Evolutionary conservation across 1,140 invertebrate genomes (phyloP).

Genomic region (Macrocentrus cingulum): DNA sequence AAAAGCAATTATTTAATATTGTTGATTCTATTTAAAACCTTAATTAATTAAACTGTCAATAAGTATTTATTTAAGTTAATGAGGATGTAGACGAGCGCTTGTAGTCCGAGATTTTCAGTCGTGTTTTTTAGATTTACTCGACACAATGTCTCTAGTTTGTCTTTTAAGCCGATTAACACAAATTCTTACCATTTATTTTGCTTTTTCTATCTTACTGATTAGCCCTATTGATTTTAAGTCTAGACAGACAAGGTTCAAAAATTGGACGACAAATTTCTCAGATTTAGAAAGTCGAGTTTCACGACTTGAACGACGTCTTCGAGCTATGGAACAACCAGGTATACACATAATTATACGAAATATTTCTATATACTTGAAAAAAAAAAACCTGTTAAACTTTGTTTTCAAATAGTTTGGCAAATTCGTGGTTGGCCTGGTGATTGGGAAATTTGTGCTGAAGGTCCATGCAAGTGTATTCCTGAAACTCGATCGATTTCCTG

Average conservation of each 20-base stretch:
- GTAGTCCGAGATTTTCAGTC: too few relatives aligned
- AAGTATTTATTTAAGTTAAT: conserved; percentile 16
- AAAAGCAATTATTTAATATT: too few relatives aligned
- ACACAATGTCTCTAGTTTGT: too few relatives aligned
- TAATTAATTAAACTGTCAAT: conserved; percentile 4
- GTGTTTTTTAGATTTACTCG: too few relatives aligned
- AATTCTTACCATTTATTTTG: background rate
- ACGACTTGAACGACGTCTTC: conserved; percentile 66
- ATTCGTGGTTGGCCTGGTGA: conserved; percentile 62
- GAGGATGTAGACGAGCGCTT: too few relatives aligned
- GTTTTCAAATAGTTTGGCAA: conserved; percentile 73
- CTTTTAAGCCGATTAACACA: too few relatives aligned
- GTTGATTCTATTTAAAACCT: too few relatives aligned
- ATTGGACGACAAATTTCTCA: conserved; percentile 31
- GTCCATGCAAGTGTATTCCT: conserved; percentile 69
- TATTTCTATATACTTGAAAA: too few relatives aligned
- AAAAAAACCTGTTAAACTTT: too few relatives aligned
- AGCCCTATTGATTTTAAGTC: background rate
- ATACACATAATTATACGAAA: too few relatives aligned
- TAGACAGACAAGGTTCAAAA: background rate
- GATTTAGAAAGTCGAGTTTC: conserved; percentile 47
- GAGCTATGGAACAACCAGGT: conserved; percentile 75
- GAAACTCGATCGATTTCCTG: conserved; percentile 70
- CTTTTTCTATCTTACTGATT: conserved; percentile 4
- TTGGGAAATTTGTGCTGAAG: conserved; percentile 73